A percentile compares a stretch with the other conserved stretches of the same genome.
These are phyloP conservation scores for Eriocheir sinensis DNA, from an alignment of 1,140 invertebrate genomes.

Conservation along the genomic window DNA sequence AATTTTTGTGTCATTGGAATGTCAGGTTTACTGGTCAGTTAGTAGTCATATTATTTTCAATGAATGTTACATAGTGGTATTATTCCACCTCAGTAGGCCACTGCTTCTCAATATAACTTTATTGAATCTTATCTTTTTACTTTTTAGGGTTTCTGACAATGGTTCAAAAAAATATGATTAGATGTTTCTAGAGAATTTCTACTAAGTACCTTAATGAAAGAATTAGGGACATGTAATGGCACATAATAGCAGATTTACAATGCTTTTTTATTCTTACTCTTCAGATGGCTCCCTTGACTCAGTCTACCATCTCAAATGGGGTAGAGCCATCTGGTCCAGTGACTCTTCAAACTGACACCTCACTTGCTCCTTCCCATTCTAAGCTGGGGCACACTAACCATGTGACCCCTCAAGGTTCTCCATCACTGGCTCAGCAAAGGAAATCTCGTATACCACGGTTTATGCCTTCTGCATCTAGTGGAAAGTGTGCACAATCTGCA, in stretches of 20 bases:
- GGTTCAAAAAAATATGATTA: not conserved
- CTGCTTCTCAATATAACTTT: too few species aligned
- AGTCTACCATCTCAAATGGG: constrained; percentile 70
- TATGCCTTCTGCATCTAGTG: constrained; percentile 58
- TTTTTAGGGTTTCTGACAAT: not conserved
- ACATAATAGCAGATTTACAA: constrained; percentile 44
- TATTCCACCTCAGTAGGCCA: too few species aligned
- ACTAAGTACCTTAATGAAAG: too few species aligned
- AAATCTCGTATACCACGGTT: constrained; percentile 72
- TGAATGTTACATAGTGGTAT: too few species aligned
- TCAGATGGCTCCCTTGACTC: constrained; percentile 72
- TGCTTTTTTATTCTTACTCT: constrained; percentile 68
- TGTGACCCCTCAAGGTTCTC: constrained; percentile 64
- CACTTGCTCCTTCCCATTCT: constrained; percentile 60
- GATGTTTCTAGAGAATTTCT: too few species aligned
- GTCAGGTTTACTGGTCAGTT: not conserved
- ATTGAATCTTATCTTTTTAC: too few species aligned
- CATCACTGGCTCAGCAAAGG: constrained; percentile 64
- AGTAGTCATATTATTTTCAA: too few species aligned
- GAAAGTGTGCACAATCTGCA: constrained; percentile 13
- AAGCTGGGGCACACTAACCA: constrained; percentile 47
- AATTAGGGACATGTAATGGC: not conserved
- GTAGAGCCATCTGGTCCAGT: constrained; percentile 70
- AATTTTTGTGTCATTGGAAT: not conserved
- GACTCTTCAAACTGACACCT: constrained; percentile 61